Evolutionary conservation across 2,888 invertebrate genomes (phyloP).

Genomic region (Icerya purchasi): DNA sequence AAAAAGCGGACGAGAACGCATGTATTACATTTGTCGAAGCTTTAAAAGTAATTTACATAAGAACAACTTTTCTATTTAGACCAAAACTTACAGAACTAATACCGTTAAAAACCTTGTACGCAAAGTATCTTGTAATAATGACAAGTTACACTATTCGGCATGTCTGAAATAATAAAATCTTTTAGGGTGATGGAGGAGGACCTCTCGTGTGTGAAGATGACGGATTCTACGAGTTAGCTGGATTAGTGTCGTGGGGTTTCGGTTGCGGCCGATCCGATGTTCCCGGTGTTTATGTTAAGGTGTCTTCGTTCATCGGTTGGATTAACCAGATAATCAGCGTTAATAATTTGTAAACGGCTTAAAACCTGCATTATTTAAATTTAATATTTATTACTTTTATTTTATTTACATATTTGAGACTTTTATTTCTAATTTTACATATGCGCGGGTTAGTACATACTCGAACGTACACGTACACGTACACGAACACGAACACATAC

Average conservation of each 20-base stretch:
- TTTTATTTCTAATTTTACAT: background rate
- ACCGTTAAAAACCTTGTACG: too few relatives aligned
- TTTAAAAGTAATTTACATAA: too few relatives aligned
- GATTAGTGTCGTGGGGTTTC: constrained; percentile 86
- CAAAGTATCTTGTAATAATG: too few relatives aligned
- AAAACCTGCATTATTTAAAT: background rate
- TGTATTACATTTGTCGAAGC: too few relatives aligned
- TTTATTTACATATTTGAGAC: background rate
- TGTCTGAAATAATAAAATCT: too few relatives aligned
- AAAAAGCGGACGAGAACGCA: too few relatives aligned
- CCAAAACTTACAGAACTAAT: too few relatives aligned
- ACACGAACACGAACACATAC: too few relatives aligned
- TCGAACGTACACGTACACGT: too few relatives aligned
- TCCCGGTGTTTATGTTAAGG: constrained; percentile 92
- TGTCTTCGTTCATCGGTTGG: constrained; percentile 88
- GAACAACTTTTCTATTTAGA: too few relatives aligned
- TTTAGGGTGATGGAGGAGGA: constrained; percentile 79
- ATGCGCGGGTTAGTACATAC: too few relatives aligned
- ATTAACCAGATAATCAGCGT: constrained; percentile 92
- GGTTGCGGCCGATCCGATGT: constrained; percentile 82
- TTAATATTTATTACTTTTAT: background rate
- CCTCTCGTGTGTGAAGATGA: constrained; percentile 81
- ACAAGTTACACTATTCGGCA: too few relatives aligned
- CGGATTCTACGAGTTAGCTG: constrained; percentile 78
- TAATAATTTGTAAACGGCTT: constrained; percentile 47